Evolutionary conservation across 2,888 invertebrate species (phyloP).

Genomic region (Oasisia sp.): DNA sequence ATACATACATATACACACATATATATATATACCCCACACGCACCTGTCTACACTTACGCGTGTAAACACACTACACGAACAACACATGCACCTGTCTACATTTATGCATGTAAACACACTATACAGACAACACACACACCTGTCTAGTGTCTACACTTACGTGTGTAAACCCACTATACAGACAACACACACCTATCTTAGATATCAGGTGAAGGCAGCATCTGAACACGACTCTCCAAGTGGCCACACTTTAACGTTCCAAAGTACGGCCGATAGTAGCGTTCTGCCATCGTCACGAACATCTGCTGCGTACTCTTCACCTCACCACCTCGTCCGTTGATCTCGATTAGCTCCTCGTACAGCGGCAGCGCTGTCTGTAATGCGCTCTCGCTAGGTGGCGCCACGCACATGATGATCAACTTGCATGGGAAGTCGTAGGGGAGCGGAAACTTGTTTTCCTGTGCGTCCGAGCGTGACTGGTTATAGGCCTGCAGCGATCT

Average conservation of each 20-base stretch:
- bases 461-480: constrained; percentile 42
- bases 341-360: constrained; percentile 83
- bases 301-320: constrained; percentile 69
- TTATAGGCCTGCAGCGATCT: constrained; percentile 66
- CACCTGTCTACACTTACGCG: too few species aligned
- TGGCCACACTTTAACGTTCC: constrained; percentile 80
- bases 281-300: constrained; percentile 78
- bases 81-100: too few species aligned
- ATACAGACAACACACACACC: neutral
- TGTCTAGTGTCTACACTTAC: neutral
- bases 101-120: too few species aligned
- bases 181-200: constrained; percentile 51
- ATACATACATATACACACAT: too few species aligned
- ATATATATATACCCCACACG: too few species aligned
- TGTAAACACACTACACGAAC: too few species aligned
- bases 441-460: constrained; percentile 72
- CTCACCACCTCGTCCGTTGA: constrained; percentile 71
- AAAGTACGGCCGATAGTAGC: constrained; percentile 79
- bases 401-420: constrained; percentile 71
- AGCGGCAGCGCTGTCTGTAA: constrained; percentile 73
- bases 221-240: constrained; percentile 76
- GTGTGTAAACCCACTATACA: neutral
- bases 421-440: constrained; percentile 85
- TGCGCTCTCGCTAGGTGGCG: constrained; percentile 61
- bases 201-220: constrained; percentile 79